phyloP scores from a whole-genome alignment of 1,140 invertebrate species.

The Sinella curviseta region DNA sequence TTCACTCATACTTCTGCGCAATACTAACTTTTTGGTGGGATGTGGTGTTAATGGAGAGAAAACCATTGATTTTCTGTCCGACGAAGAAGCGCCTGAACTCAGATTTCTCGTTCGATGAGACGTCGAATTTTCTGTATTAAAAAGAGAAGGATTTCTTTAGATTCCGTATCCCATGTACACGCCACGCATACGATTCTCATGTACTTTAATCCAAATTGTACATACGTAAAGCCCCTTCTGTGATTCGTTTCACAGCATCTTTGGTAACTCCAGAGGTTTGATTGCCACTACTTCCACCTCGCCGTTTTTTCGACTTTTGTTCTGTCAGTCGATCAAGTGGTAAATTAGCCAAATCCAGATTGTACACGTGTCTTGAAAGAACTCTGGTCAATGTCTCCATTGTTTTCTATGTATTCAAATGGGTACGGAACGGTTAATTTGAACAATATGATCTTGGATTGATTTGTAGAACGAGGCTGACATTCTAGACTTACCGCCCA shows the following conservation, averaged over 20 bases:
- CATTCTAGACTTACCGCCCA: constrained; percentile 79
- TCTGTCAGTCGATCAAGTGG: constrained; percentile 81
- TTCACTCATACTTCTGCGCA: constrained; percentile 47
- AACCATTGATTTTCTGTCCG: constrained; percentile 42
- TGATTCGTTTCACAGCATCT: constrained; percentile 14
- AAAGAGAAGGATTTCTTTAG: neutral
- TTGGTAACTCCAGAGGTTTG: neutral
- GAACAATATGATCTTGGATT: neutral
- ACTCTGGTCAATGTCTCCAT: constrained; percentile 92
- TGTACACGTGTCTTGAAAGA: constrained; percentile 87
- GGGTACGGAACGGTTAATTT: neutral
- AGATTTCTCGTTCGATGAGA: constrained; percentile 34
- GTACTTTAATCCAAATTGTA: neutral
- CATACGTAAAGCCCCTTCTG: neutral
- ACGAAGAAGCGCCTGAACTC: constrained; percentile 33
- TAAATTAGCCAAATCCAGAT: constrained; percentile 84
- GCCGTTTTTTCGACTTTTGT: constrained; percentile 73
- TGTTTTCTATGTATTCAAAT: constrained; percentile 72
- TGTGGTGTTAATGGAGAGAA: constrained; percentile 29
- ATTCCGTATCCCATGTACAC: too few relatives aligned
- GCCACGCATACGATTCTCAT: too few relatives aligned
- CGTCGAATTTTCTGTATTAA: neutral
- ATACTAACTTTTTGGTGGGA: constrained; percentile 26
- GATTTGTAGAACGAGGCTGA: constrained; percentile 2
- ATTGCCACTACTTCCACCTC: constrained; percentile 49